phyloP scores from a whole-genome alignment of 2,888 invertebrate genomes.

The Alcis repandata region DNA sequence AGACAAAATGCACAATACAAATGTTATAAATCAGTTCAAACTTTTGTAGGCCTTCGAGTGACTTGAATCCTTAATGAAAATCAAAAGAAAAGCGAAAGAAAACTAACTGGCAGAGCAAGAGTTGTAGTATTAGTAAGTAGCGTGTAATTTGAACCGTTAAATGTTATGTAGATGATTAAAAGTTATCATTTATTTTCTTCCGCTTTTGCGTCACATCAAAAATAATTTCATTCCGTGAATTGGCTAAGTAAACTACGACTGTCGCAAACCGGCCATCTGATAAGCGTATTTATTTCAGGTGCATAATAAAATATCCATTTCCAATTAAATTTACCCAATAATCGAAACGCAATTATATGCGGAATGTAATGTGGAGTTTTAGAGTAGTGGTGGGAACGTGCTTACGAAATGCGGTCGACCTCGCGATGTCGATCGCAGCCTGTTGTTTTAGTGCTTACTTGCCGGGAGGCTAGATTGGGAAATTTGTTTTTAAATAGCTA shows the following conservation, averaged over 20 bases:
- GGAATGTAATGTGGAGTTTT: conserved; percentile 37
- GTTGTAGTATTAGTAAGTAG: too few relatives aligned
- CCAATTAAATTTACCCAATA: conserved; percentile 33
- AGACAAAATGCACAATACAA: background rate
- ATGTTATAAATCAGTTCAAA: background rate
- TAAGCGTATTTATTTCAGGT: background rate
- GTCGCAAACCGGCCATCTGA: conserved; percentile 6
- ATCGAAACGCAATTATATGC: conserved; percentile 40
- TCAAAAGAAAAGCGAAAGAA: too few relatives aligned
- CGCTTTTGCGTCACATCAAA: background rate
- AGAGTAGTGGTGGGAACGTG: conserved; percentile 19
- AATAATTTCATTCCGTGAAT: background rate
- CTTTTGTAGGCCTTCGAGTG: background rate
- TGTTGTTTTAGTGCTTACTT: conserved; percentile 29
- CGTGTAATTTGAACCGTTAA: too few relatives aligned
- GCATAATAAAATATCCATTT: conserved; percentile 15
- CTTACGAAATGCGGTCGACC: conserved; percentile 45
- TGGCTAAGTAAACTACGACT: background rate
- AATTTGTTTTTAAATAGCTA: conserved; percentile 3
- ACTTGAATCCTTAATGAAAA: too few relatives aligned
- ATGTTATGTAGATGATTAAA: background rate
- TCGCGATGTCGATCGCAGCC: conserved; percentile 38
- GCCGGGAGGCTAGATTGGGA: conserved; percentile 17
- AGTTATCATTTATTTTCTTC: background rate
- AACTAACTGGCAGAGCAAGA: too few relatives aligned